Conservation (phyloP, 2,797 vertebrate genomes). For the Acanthurus tractus region DNA sequence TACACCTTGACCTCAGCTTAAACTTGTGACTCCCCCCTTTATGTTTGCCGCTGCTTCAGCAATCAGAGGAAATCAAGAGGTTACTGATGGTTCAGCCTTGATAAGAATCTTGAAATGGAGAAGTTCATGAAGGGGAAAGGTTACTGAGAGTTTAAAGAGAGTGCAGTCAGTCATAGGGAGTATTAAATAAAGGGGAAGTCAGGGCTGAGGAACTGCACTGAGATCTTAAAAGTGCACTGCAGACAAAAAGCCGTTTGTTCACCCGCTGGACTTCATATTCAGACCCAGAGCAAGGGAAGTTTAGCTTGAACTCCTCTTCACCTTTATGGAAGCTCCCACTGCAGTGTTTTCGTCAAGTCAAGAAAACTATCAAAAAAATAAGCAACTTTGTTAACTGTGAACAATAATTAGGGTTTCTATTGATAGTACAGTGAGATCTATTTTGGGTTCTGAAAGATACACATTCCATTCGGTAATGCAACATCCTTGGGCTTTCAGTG, state of each 20-base stretch:
- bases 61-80: slow-evolving; percentile 84
- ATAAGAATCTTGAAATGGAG: slow-evolving; percentile 88
- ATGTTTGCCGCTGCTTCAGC: slow-evolving; percentile 74
- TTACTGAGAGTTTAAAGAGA: slow-evolving; percentile 86
- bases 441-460: slow-evolving; percentile 41
- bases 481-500: slow-evolving; percentile 49
- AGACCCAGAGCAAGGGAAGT: slow-evolving; percentile 56
- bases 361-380: slow-evolving; percentile 17
- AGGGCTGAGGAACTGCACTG: slow-evolving; percentile 70
- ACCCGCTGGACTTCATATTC: slow-evolving; percentile 67
- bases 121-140: slow-evolving; percentile 86
- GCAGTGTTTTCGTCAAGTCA: slow-evolving; percentile 25
- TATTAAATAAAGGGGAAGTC: slow-evolving; percentile 84
- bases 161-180: slow-evolving; percentile 83
- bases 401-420: slow-evolving; percentile 16
- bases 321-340: slow-evolving; percentile 62
- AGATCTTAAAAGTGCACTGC: slow-evolving; percentile 75
- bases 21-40: slow-evolving; percentile 79
- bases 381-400: slow-evolving; percentile 14
- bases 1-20: slow-evolving; percentile 83
- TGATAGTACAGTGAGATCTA: slow-evolving; percentile 30
- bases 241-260: slow-evolving; percentile 83
- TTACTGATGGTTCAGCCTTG: slow-evolving; percentile 84
- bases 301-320: slow-evolving; percentile 78
- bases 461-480: slow-evolving; percentile 36